A percentile compares a stretch with the other conserved stretches of the same genome.
These are phyloP conservation scores for Paramuricea clavata DNA, from an alignment of 92 coral and sea anemone species.

Conservation along the genomic window DNA sequence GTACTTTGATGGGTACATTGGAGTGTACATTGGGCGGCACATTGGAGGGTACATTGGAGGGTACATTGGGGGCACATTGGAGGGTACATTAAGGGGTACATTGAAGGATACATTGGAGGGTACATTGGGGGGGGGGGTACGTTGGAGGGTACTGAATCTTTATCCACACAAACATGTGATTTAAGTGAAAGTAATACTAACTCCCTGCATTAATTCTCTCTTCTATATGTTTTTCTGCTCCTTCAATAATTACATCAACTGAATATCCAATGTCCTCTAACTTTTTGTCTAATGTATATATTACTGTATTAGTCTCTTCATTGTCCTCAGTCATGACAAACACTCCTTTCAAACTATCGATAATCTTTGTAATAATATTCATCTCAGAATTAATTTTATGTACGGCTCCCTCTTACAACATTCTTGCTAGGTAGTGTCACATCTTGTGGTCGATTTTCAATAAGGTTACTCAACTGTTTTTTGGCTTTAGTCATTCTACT, in stretches of 20 bases:
- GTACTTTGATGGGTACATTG: too few species aligned
- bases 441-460: conserved; percentile 31
- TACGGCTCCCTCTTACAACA: conserved; percentile 47
- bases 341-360: conserved; percentile 53
- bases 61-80: too few species aligned
- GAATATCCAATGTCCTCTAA: conserved; percentile 42
- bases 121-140: too few species aligned
- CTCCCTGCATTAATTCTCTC: conserved; percentile 48
- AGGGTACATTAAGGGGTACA: too few species aligned
- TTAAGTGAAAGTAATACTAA: conserved; percentile 23
- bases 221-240: conserved; percentile 41
- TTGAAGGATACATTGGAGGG: too few species aligned
- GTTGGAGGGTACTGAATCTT: too few species aligned
- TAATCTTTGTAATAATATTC: conserved; percentile 48
- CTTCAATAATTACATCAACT: conserved; percentile 33
- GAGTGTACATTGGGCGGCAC: too few species aligned
- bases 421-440: conserved; percentile 60
- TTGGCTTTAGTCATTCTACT: conserved; percentile 54
- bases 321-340: too few species aligned
- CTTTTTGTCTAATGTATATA: conserved; percentile 63
- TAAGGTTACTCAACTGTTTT: conserved; percentile 51
- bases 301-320: too few species aligned
- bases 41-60: too few species aligned
- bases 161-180: neutral
- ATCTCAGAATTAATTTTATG: conserved; percentile 57